phyloP scores from a whole-genome alignment of 2,797 vertebrate species.

The Eremophila alpestris region DNA sequence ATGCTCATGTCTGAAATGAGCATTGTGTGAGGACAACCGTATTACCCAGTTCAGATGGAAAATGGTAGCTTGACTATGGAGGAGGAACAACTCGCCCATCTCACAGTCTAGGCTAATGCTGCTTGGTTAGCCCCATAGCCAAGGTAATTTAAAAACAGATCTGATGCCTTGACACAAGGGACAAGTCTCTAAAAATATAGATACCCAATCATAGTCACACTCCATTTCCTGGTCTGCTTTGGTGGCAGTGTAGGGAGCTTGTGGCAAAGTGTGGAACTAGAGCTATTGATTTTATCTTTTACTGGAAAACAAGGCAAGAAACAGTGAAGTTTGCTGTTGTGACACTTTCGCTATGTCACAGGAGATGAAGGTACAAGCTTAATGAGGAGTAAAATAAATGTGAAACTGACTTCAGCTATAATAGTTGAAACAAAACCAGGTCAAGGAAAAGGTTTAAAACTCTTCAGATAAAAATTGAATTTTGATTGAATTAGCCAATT shows the following conservation, averaged over 20 bases:
- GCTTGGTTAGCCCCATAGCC: background rate
- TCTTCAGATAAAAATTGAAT: background rate
- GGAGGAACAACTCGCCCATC: background rate
- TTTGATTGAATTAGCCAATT: background rate
- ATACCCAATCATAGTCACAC: fast-evolving
- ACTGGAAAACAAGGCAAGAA: background rate
- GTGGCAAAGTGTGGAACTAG: background rate
- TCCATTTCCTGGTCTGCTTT: background rate
- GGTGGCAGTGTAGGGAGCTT: background rate
- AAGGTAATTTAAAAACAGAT: background rate
- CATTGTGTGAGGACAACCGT: background rate
- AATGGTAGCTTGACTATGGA: background rate
- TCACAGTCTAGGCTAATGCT: background rate
- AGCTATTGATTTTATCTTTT: background rate
- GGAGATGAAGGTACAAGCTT: background rate
- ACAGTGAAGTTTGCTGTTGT: background rate
- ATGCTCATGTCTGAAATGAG: background rate
- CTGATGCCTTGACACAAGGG: background rate
- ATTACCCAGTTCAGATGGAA: background rate
- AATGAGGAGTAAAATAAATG: background rate
- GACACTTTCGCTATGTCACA: background rate
- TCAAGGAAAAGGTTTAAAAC: background rate
- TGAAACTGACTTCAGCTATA: background rate
- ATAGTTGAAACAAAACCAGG: background rate
- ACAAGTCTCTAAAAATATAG: background rate